Evolutionary conservation across 2,888 invertebrate genomes (phyloP), one percentile per base, ranked within the genome.

Genomic region (Strigamia crassipes): DNA sequence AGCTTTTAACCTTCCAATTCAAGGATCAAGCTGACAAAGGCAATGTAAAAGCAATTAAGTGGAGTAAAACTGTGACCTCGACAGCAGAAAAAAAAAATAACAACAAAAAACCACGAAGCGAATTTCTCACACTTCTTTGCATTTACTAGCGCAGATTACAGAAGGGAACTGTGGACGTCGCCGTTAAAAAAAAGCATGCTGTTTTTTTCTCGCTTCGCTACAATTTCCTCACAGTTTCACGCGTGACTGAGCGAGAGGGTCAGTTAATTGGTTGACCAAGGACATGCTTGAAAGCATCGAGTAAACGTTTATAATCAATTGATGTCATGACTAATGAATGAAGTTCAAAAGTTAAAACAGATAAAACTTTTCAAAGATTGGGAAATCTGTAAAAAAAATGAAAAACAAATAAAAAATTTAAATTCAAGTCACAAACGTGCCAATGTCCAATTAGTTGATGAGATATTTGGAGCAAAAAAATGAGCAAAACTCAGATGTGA

Each of bases 51-150:
- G 61, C 61, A 61, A 61, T 61, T 61, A 61, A 23, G 61, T 61
- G 18, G 61, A 78, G 41, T 78, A 41, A 78, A 78, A 78, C 78
- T 34, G 78, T 12, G 78, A 78, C 41, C 34, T 41, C 78, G 41
- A 41, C 0, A 31, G 27, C 15, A 41, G 4, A 13, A 10, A 2
- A 31, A 78, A 78, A 34, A 27, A 78, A 78, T 9, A 27, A 78
- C 78, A 38, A 38, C 38, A 78, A 78, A 34, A 78, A 78, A 78
- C 18, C 10, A 78, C 78, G 34, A 78, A 34, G 15, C 78, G 15
- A 78, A 78, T 5, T 78, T 38, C 78, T 78, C 78, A 31, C 34
- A 38, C 34, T 78, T 73, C 78, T 61, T 61, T 61, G 61, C 61
- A 61, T 61, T 61, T 61, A n/a, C 9, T 61, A 21, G 61, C 10